These are phyloP conservation scores for Herminia tarsipennalis DNA, from an alignment of 2,888 invertebrate species.

Conservation along the genomic window DNA sequence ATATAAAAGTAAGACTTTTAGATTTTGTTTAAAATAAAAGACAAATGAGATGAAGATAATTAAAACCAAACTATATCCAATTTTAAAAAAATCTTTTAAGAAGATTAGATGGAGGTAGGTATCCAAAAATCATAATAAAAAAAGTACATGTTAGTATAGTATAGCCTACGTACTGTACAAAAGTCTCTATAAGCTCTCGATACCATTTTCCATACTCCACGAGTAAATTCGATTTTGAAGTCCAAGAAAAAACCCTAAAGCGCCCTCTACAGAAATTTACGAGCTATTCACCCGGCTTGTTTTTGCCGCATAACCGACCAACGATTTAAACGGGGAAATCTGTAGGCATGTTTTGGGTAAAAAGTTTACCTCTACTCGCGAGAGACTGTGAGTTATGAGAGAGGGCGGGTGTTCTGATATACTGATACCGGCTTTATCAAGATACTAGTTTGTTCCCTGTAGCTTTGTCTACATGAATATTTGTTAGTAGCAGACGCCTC, in stretches of 20 bases:
- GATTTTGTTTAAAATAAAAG: no score
- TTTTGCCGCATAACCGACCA: conserved; percentile 67
- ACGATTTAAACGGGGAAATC: conserved; percentile 64
- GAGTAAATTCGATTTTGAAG: conserved; percentile 70
- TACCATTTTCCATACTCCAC: conserved; percentile 40
- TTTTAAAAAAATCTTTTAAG: no score
- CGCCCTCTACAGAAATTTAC: conserved; percentile 67
- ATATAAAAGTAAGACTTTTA: no score
- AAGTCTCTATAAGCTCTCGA: conserved; percentile 21
- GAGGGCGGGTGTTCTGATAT: no score
- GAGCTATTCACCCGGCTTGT: conserved; percentile 65
- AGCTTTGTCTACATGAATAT: no score
- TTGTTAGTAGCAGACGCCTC: no score
- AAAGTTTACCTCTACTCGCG: conserved; percentile 48
- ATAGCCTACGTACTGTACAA: conserved; percentile 13
- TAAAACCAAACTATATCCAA: no score
- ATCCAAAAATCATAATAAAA: not conserved
- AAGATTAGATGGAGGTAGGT: no score
- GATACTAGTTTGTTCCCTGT: no score
- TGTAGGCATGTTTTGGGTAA: conserved; percentile 63
- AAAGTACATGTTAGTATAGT: not conserved
- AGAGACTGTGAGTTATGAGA: conserved; percentile 1
- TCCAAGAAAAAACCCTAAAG: conserved; percentile 63
- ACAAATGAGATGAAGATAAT: no score
- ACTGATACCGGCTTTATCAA: no score